Evolutionary conservation across 2,797 vertebrate species (phyloP).

Genomic region (Enteromius argenteus): DNA sequence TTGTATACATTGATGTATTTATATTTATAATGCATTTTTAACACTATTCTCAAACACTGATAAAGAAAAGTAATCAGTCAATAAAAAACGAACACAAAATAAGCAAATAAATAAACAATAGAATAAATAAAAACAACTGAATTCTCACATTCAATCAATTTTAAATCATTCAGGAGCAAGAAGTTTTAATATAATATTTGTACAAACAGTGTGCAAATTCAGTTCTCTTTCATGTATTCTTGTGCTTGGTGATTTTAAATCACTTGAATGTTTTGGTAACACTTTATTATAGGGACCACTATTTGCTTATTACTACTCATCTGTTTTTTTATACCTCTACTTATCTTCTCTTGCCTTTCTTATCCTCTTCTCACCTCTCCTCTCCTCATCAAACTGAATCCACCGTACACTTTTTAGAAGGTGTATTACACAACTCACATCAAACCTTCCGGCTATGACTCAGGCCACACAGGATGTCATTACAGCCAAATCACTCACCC

Average conservation of each 20-base stretch:
- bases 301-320: not conserved
- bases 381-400: not conserved
- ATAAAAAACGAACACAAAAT: not conserved
- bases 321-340: not conserved
- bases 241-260: not conserved
- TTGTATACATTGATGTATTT: too few relatives aligned
- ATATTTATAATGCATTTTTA: too few relatives aligned
- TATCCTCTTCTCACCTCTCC: not conserved
- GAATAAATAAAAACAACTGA: not conserved
- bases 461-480: constrained; percentile 25
- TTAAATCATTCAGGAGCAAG: too few relatives aligned
- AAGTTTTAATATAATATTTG: not conserved
- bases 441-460: constrained; percentile 13
- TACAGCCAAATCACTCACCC: constrained; percentile 28
- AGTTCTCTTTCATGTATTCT: not conserved
- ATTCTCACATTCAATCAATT: not conserved
- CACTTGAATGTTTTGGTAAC: not conserved
- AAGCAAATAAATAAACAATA: not conserved
- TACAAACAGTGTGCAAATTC: not conserved
- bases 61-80: not conserved
- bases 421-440: constrained; percentile 3
- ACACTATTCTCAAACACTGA: too few relatives aligned
- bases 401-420: not conserved
- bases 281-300: too few relatives aligned
- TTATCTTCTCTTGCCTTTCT: not conserved